Percentiles rank a stretch among this genome's conserved stretches.
Evolutionary conservation across 2,888 invertebrate genomes (phyloP).

Genomic region (Crioceris asparagi): DNA sequence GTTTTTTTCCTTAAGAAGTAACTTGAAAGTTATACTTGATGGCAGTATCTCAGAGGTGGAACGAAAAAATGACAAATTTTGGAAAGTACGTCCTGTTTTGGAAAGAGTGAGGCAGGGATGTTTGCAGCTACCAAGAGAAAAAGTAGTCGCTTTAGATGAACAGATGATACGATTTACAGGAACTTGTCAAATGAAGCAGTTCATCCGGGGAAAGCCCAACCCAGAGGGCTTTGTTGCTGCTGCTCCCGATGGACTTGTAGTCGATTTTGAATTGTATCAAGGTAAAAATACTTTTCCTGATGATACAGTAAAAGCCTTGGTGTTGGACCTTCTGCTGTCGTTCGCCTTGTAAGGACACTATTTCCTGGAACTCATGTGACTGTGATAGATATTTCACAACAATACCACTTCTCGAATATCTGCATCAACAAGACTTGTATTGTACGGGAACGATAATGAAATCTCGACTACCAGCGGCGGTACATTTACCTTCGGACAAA

Average conservation of each 20-base stretch:
- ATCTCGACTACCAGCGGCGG: conserved; percentile 2
- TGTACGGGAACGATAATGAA: conserved; percentile 7
- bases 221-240: conserved; percentile 3
- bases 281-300: conserved; percentile 7
- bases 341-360: conserved; percentile 4
- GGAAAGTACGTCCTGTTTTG: conserved; percentile 9
- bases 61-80: conserved; percentile 7
- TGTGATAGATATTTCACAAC: conserved; percentile 8
- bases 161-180: conserved; percentile 7
- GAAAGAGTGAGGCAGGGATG: conserved; percentile 9
- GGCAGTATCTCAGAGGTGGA: conserved; percentile 8
- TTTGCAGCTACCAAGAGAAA: conserved; percentile 6
- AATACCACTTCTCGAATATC: conserved; percentile 4
- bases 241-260: conserved; percentile 2
- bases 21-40: conserved; percentile 16
- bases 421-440: conserved; percentile 3
- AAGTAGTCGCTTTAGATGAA: conserved; percentile 3
- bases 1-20: too few relatives aligned
- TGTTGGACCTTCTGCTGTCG: conserved; percentile 6
- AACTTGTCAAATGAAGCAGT: conserved; percentile 6
- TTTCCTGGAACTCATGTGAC: conserved; percentile 6
- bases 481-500: conserved; percentile 2
- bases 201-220: conserved; percentile 7
- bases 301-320: conserved; percentile 5
- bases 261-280: conserved; percentile 8